Percentiles rank a stretch among this genome's conserved stretches.
These are phyloP conservation scores for Ageneiosus marmoratus DNA, from an alignment of 2,113 vertebrate genomes.

Conservation along the genomic window DNA sequence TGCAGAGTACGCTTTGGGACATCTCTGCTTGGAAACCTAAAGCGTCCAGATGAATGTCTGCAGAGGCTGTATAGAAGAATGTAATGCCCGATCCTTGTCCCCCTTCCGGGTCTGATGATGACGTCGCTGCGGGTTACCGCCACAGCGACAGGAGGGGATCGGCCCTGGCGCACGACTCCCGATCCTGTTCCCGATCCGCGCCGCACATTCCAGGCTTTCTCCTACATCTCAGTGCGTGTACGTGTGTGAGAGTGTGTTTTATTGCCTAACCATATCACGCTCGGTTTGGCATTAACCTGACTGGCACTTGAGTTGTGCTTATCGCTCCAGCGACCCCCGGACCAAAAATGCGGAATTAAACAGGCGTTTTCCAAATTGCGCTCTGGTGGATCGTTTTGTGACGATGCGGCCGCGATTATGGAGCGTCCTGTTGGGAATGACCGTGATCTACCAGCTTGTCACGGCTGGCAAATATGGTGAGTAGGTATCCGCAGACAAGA, in stretches of 20 bases:
- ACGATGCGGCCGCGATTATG: constrained; percentile 58
- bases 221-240: constrained; percentile 47
- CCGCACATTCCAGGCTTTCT: constrained; percentile 39
- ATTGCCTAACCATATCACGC: constrained; percentile 27
- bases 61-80: background rate
- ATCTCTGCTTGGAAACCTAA: background rate
- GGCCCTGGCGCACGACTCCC: constrained; percentile 27
- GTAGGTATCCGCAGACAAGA: constrained; percentile 10
- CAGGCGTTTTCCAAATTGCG: constrained; percentile 16
- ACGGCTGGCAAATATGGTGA: constrained; percentile 62
- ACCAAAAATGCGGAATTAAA: constrained; percentile 58
- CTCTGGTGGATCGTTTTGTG: constrained; percentile 30
- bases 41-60: background rate
- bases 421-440: constrained; percentile 57
- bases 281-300: constrained; percentile 33
- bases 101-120: constrained; percentile 21
- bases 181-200: constrained; percentile 54
- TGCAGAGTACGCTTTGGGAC: background rate
- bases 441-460: constrained; percentile 58
- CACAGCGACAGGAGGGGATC: constrained; percentile 9
- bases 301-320: constrained; percentile 30
- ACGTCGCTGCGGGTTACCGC: constrained; percentile 57
- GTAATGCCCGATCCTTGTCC: background rate
- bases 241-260: constrained; percentile 27
- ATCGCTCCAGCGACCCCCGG: constrained; percentile 24